Conservation (phyloP, 2,113 vertebrate genomes). For the Neolamprologus brichardi region DNA sequence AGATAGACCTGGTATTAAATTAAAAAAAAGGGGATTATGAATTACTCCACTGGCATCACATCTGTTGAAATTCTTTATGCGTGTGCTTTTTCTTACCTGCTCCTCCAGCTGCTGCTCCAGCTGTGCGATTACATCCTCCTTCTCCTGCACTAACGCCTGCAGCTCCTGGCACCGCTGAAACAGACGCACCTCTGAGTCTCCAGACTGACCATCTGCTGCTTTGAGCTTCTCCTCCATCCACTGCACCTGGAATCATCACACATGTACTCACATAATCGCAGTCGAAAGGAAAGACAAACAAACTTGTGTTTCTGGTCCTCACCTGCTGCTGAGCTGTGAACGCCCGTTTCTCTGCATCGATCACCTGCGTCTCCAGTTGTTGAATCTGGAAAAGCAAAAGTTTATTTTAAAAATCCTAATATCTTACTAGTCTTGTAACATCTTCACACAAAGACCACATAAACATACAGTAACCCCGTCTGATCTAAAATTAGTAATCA, state of each 20-base stretch:
- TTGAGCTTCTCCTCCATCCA: conserved; percentile 97
- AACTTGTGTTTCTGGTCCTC: neutral
- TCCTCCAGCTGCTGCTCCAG: conserved; percentile 91
- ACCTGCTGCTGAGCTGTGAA: conserved; percentile 92
- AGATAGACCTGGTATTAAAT: neutral
- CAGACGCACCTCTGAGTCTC: conserved; percentile 81
- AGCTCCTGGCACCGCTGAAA: conserved; percentile 90
- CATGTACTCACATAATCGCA: neutral
- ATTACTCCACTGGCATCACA: neutral
- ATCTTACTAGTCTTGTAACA: neutral
- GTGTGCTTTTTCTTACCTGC: conserved; percentile 75
- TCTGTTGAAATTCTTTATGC: neutral
- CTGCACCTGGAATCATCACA: conserved; percentile 76
- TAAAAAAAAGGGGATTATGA: rapidly evolving
- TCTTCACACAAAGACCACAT: neutral
- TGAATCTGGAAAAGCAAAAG: conserved; percentile 76
- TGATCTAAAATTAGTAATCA: neutral
- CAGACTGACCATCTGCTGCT: conserved; percentile 81
- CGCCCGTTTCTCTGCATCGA: conserved; percentile 87
- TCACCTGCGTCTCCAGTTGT: conserved; percentile 90
- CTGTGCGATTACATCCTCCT: conserved; percentile 81
- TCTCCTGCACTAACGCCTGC: conserved; percentile 82
- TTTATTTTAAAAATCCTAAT: neutral
- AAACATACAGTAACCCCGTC: neutral
- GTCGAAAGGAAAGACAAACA: neutral